These are phyloP conservation scores for Platysteira castanea DNA, from an alignment of 2,113 vertebrate genomes.

Conservation along the genomic window DNA sequence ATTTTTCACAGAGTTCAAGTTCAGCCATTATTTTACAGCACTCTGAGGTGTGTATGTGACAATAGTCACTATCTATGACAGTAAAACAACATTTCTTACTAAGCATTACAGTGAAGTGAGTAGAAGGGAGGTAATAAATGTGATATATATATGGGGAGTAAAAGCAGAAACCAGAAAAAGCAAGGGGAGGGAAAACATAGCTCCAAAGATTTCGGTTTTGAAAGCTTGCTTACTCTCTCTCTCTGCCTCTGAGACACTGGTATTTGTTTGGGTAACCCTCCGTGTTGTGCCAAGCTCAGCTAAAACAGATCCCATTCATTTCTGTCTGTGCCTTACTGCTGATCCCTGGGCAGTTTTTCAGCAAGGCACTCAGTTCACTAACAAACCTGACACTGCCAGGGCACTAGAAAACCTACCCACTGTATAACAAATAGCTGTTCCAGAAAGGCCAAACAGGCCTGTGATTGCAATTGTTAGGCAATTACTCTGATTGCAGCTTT, in stretches of 20 bases:
- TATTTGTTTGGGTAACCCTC: neutral
- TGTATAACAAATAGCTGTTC: neutral
- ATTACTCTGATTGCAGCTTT: constrained; percentile 50
- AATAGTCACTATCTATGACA: neutral
- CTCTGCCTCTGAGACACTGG: neutral
- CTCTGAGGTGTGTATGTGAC: neutral
- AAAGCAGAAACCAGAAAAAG: neutral
- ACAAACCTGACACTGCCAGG: neutral
- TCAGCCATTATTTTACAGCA: neutral
- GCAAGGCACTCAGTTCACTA: neutral
- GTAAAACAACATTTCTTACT: neutral
- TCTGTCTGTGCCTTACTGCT: neutral
- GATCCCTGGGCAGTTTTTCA: neutral
- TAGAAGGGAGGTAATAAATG: neutral
- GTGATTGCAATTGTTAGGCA: constrained; percentile 36
- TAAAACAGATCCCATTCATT: neutral
- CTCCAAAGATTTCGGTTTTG: neutral
- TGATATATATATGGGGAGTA: neutral
- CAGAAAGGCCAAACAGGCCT: constrained; percentile 23
- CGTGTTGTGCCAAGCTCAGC: neutral
- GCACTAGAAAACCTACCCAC: neutral
- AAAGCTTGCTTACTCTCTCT: neutral
- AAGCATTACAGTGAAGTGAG: neutral
- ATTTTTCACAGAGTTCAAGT: neutral
- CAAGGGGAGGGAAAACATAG: neutral